Evolutionary conservation across 2,888 invertebrate species (phyloP), one percentile per base, ranked within the genome.

Genomic region (Coleophora flavipennella): DNA sequence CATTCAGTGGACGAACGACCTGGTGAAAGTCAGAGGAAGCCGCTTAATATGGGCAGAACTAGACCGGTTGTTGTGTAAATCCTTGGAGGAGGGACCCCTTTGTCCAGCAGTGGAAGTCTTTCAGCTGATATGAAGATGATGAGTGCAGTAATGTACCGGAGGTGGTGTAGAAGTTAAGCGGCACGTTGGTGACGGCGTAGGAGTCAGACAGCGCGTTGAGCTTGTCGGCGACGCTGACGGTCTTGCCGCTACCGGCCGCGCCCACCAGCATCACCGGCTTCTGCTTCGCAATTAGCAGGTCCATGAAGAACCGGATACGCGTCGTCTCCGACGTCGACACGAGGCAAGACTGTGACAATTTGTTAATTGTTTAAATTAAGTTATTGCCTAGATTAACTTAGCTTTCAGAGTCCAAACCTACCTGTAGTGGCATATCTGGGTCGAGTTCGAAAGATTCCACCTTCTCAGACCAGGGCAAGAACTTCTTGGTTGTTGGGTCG

Each of bases 161-260:
- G 0, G 95, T 94, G 0, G 97, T 97, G 66, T 97, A 97, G 68
- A 95, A 97, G 79, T 97, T 97, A 66, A 97, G 93, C 0, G 97
- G 95, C 10, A 95, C 95, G 73, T 95, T 96, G 7, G 93, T 91
- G 7, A 96, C 86, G 25, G 92, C 90, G 67, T 91, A 97, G 31
- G 90, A 90, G 8, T 94, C 92, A 0, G 92, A 83, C 27, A 97
- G 67, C 0, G 86, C 74, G 45, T 87, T 86, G 10, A 97, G 85
- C 63, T 95, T 96, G 43, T 95, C 94, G 31, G 91, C 89, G 43
- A 97, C 91, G 34, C 96, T 88, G n/a, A 97, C 95, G 36, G 94
- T 94, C 80, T 97, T 97, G 6, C 97, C 97, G 43, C 93, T 92
- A 2, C 97, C 97, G 0, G 95, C 93, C 12, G 89, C 88, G 1